These are phyloP conservation scores for Ormyrus nitidulus DNA, from an alignment of 2,888 invertebrate genomes.

Conservation along the genomic window DNA sequence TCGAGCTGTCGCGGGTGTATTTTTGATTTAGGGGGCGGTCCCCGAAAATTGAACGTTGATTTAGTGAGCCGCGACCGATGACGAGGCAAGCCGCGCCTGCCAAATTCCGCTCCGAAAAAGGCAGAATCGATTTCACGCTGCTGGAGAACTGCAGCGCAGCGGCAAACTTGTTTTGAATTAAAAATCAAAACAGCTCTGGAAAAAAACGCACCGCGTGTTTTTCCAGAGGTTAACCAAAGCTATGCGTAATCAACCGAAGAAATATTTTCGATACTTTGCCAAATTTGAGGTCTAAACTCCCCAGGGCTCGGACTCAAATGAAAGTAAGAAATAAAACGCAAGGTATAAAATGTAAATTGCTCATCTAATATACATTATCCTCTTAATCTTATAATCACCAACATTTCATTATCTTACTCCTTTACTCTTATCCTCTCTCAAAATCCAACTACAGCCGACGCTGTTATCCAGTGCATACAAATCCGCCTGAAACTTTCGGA, in stretches of 20 bases:
- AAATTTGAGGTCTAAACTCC: too few species aligned
- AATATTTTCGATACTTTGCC: too few species aligned
- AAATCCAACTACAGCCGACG: constrained; percentile 20
- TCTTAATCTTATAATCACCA: neutral
- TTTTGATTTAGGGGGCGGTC: constrained; percentile 43
- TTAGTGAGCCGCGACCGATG: constrained; percentile 29
- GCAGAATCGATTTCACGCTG: constrained; percentile 43
- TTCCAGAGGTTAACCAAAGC: neutral
- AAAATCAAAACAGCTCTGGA: too few species aligned
- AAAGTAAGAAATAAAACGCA: too few species aligned
- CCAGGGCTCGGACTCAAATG: too few species aligned
- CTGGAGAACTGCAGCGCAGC: neutral
- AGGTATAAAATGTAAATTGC: too few species aligned
- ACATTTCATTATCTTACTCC: constrained; percentile 32
- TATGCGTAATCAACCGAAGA: too few species aligned
- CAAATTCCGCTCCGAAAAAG: constrained; percentile 33
- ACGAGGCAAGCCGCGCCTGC: neutral
- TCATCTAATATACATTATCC: too few species aligned
- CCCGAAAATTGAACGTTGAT: constrained; percentile 51
- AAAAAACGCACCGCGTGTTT: neutral
- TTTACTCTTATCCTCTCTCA: constrained; percentile 14
- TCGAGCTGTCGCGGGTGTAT: constrained; percentile 22
- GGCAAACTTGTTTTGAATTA: constrained; percentile 47
- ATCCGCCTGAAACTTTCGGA: constrained; percentile 23
- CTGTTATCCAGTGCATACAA: constrained; percentile 32